These are phyloP conservation scores for Poecilia picta DNA, from an alignment of 2,797 vertebrate genomes.

Conservation along the genomic window DNA sequence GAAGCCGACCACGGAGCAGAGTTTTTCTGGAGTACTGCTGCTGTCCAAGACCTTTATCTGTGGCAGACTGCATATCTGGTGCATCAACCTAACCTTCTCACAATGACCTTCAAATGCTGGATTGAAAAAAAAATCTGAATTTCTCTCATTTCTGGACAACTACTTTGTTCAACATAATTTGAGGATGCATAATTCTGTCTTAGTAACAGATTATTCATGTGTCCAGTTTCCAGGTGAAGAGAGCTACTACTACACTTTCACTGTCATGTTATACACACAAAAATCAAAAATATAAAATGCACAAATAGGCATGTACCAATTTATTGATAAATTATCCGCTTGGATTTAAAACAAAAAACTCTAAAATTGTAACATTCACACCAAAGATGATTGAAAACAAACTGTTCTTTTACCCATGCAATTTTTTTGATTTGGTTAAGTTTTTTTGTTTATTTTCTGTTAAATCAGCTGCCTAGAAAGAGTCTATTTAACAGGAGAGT, in stretches of 20 bases:
- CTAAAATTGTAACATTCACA: no score
- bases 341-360: background rate
- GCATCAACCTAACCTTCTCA: conserved; percentile 1
- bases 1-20: conserved; percentile 49
- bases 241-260: background rate
- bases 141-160: background rate
- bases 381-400: no score
- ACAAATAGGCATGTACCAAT: no score
- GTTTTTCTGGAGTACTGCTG: conserved; percentile 43
- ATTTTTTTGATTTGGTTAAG: no score
- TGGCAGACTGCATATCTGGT: conserved; percentile 16
- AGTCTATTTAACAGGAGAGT: background rate
- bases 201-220: background rate
- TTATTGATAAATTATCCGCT: background rate
- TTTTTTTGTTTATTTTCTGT: no score
- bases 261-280: background rate
- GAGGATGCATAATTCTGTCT: background rate
- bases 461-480: background rate
- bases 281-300: background rate
- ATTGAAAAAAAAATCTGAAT: conserved; percentile 14
- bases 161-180: background rate
- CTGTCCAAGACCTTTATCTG: conserved; percentile 43
- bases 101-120: background rate
- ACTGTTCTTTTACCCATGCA: no score
- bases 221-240: background rate